phyloP scores from a whole-genome alignment of 2,113 vertebrate species.

The Taxidea taxus region DNA sequence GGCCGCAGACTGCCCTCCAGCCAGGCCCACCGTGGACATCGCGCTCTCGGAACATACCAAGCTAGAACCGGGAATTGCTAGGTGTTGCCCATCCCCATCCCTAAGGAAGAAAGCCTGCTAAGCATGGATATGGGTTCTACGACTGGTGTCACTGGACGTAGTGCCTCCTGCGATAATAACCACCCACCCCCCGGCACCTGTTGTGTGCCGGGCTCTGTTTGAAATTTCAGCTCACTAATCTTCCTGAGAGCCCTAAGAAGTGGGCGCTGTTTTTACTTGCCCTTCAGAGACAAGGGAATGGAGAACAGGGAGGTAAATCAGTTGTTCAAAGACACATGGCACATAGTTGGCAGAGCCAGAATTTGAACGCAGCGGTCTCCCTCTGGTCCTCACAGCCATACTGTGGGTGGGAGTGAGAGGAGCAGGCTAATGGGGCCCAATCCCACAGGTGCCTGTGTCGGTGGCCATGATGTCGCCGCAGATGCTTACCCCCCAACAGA shows the following conservation, averaged over 20 bases:
- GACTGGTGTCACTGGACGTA: background rate
- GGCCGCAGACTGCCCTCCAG: background rate
- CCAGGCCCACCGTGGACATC: background rate
- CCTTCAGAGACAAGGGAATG: background rate
- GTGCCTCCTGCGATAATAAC: accelerated
- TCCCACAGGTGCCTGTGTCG: slow-evolving; percentile 92
- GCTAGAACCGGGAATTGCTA: background rate
- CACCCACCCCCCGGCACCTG: no score
- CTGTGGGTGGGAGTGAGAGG: background rate
- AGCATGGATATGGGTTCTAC: background rate
- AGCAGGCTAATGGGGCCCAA: background rate
- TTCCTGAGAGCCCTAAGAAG: background rate
- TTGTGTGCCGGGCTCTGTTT: background rate
- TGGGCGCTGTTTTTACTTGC: background rate
- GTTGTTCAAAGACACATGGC: background rate
- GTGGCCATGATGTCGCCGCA: slow-evolving; percentile 99
- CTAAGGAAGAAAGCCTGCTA: background rate
- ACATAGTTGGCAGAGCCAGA: background rate
- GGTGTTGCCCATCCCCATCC: background rate
- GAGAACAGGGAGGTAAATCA: background rate
- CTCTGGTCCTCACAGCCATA: background rate
- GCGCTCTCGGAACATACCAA: background rate
- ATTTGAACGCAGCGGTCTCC: background rate
- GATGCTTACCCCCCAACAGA: slow-evolving; percentile 99
- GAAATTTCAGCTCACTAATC: no score